Percentiles rank a stretch among this genome's conserved stretches.
phyloP scores from a whole-genome alignment of 2,113 vertebrate species.

The Sylvilagus bachmani region DNA sequence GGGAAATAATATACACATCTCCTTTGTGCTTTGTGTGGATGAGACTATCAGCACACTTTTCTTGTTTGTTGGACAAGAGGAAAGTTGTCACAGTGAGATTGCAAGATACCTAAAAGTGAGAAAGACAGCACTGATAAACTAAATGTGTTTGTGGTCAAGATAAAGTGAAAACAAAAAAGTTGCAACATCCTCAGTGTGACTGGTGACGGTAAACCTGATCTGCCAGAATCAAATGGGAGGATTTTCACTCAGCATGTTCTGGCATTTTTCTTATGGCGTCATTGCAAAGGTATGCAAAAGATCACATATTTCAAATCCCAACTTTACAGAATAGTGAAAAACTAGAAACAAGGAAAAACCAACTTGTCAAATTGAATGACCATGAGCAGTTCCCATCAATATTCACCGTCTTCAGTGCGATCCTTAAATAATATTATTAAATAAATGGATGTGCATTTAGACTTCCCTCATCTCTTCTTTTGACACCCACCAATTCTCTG shows the following conservation, averaged over 20 bases:
- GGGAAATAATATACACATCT: neutral
- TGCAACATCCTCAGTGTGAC: constrained; percentile 15
- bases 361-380: neutral
- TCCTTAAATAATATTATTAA: neutral
- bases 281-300: constrained; percentile 40
- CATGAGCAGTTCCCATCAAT: neutral
- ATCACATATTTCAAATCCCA: neutral
- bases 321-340: constrained; percentile 9
- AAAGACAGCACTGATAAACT: neutral
- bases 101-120: neutral
- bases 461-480: neutral
- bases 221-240: neutral
- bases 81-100: neutral
- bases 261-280: neutral
- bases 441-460: neutral
- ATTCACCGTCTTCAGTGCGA: neutral
- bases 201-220: neutral
- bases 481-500: neutral
- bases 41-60: neutral
- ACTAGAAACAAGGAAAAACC: neutral
- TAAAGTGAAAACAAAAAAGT: neutral
- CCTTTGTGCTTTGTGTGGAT: neutral
- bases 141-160: neutral
- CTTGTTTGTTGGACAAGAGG: neutral
- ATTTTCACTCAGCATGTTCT: constrained; percentile 5